Base-by-base conservation (phyloP, 2,888 invertebrate species). In the Synergus umbraculus region DNA sequence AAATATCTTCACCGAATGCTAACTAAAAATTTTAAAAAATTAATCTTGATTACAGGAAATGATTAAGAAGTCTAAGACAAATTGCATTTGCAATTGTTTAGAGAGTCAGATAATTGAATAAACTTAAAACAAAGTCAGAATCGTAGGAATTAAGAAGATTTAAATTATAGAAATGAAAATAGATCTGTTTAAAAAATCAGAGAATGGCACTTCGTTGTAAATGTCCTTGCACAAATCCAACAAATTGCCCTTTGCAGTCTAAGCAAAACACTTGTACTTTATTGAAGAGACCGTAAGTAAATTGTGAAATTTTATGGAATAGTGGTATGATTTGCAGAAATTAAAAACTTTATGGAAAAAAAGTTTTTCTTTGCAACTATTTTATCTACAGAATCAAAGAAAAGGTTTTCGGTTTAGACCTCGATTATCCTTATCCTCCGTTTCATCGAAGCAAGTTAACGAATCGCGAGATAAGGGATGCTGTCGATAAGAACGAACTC, bases 161-260 rank as follows among this genome's bases (percentile, higher is more conserved):
- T 46, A 46, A 46, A 46, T 46, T 46, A 3, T 65, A 41, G 37
- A 65, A 65, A n/a, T 41, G 43, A 37, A 65, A 15, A 43, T 37
- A 65, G 13, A 65, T 65, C 41, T 12, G 8, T 9, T 65, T 15
- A 65, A 37, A 65, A 65, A 65, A 65, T 65, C 41, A 65, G 65
- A 29, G n/a, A 29, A 65, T 65, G 65, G 37, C 65, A 66, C 41
- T 66, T 43, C 66, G 41, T 18, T 66, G 66, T 18, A 66, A 66
- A 41, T 66, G 66, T n/a, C 66, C 15, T 18, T 66, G 66, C n/a
- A 15, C 43, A 66, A 66, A 66, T 66, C 66, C 66, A 66, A 66
- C n/a, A 66, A 66, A 66, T 43, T 66, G 43, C n/a, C 66, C 66
- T 66, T 66, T 66, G 43, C 43, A 66, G 66, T 66, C 43, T n/a